phyloP scores from a whole-genome alignment of 2,113 vertebrate species.

The Bos javanicus region DNA sequence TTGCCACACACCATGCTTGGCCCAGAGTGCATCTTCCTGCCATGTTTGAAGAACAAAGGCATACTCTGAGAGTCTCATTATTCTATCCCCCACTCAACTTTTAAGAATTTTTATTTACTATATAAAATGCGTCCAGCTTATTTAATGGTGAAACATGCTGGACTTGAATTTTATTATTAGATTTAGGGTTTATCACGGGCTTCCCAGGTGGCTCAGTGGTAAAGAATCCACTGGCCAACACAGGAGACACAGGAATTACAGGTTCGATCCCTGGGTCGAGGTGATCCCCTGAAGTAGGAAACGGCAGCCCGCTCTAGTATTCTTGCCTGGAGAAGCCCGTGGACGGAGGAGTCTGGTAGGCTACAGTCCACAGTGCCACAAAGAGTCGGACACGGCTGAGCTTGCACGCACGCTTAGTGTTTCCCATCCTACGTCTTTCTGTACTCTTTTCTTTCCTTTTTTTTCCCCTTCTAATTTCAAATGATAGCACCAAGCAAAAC shows the following conservation, averaged over 20 bases:
- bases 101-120: neutral
- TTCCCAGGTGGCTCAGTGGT: neutral
- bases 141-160: neutral
- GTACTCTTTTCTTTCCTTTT: neutral
- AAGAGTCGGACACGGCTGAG: neutral
- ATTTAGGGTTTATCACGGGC: neutral
- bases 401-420: neutral
- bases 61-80: neutral
- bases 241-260: neutral
- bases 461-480: neutral
- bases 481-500: neutral
- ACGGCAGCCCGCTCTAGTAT: neutral
- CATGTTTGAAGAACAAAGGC: neutral
- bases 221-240: neutral
- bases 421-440: neutral
- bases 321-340: neutral
- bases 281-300: neutral
- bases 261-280: accelerated
- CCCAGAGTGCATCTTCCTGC: neutral
- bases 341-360: neutral
- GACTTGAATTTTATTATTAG: conserved; percentile 36
- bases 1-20: neutral
- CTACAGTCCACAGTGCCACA: neutral
- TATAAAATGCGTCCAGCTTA: neutral
- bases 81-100: neutral